Evolutionary conservation across 2,888 invertebrate species (phyloP).

Genomic region (Athalia cordata): DNA sequence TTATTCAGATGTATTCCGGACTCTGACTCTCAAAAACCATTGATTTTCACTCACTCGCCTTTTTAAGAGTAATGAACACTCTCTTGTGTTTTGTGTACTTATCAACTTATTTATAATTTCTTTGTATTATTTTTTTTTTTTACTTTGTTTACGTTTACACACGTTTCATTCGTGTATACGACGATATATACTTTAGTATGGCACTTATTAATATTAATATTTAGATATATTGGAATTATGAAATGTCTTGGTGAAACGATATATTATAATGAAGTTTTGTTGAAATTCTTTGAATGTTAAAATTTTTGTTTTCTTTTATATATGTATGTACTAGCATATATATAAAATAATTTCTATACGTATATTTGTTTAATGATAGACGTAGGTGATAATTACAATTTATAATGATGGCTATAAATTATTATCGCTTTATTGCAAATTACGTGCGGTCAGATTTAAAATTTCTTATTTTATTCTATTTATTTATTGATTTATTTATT

Average conservation of each 20-base stretch:
- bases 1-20: too few relatives aligned
- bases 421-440: background rate
- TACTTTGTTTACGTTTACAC: constrained; percentile 8
- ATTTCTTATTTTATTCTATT: constrained; percentile 6
- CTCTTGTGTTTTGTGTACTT: too few relatives aligned
- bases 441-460: background rate
- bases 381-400: background rate
- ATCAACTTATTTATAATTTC: background rate
- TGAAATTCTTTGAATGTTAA: too few relatives aligned
- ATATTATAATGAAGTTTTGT: background rate
- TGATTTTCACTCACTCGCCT: background rate
- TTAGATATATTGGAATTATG: constrained; percentile 37
- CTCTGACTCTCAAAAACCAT: background rate
- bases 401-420: background rate
- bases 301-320: background rate
- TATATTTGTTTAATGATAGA: background rate
- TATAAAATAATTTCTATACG: background rate
- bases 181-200: constrained; percentile 46
- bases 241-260: constrained; percentile 10
- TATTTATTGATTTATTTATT: constrained; percentile 24
- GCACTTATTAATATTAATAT: constrained; percentile 35
- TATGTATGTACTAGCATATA: background rate
- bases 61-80: background rate
- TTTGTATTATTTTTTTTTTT: constrained; percentile 4
- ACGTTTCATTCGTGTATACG: constrained; percentile 24